These are phyloP conservation scores for Volucella inanis DNA, from an alignment of 2,888 invertebrate genomes.

Conservation along the genomic window DNA sequence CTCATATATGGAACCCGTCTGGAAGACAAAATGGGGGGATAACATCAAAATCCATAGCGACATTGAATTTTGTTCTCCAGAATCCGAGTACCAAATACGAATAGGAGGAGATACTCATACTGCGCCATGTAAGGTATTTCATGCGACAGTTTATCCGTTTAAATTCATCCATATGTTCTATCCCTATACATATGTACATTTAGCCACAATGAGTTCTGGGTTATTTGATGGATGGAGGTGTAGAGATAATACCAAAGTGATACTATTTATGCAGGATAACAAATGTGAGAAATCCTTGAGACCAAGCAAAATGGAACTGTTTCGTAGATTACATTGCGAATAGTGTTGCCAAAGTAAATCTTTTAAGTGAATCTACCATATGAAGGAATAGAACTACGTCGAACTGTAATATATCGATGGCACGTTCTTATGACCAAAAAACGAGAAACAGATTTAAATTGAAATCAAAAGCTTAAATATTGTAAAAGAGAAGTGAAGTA, in stretches of 20 bases:
- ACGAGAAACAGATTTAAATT: too few species aligned
- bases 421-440: too few species aligned
- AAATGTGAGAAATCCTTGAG: constrained; percentile 65
- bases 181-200: constrained; percentile 5
- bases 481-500: too few species aligned
- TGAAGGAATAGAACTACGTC: too few species aligned
- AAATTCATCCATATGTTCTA: constrained; percentile 45
- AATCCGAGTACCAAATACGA: too few species aligned
- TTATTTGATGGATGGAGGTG: too few species aligned
- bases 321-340: constrained; percentile 28
- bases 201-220: neutral
- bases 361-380: too few species aligned
- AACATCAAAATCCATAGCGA: constrained; percentile 68
- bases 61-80: constrained; percentile 61
- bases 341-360: too few species aligned
- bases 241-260: neutral
- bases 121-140: constrained; percentile 47
- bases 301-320: constrained; percentile 46
- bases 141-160: constrained; percentile 64
- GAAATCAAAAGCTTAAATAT: too few species aligned
- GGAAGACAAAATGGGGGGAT: constrained; percentile 53
- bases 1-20: constrained; percentile 36
- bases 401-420: too few species aligned
- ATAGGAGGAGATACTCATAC: constrained; percentile 27
- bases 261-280: constrained; percentile 58